These are phyloP conservation scores for Apogon hyalosoma DNA, from an alignment of 2,797 vertebrate species.

Conservation along the genomic window DNA sequence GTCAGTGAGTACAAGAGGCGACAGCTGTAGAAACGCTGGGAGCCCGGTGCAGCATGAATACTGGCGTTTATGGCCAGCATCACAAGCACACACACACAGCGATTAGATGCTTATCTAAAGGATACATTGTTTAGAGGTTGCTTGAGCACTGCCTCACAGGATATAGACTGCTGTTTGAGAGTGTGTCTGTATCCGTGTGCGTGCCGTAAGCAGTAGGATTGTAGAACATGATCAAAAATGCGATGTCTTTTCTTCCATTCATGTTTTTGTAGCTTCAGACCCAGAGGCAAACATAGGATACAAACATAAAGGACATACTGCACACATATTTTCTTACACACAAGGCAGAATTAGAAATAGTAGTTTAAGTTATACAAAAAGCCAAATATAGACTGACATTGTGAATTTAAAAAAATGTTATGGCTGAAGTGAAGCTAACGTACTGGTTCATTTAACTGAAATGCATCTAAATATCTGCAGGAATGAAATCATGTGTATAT, in stretches of 20 bases:
- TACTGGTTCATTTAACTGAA: too few species aligned
- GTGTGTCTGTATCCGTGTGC: constrained; percentile 55
- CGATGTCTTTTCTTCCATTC: constrained; percentile 17
- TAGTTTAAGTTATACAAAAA: too few species aligned
- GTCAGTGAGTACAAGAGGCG: constrained; percentile 78
- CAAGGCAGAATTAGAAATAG: too few species aligned
- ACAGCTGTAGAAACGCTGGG: constrained; percentile 81
- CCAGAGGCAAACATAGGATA: not conserved
- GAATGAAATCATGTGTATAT: too few species aligned
- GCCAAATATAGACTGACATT: too few species aligned
- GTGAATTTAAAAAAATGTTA: too few species aligned
- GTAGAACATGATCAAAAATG: constrained; percentile 41
- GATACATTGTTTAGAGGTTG: constrained; percentile 81
- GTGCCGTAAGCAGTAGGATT: constrained; percentile 18
- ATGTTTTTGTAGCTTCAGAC: constrained; percentile 19
- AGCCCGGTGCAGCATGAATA: constrained; percentile 76
- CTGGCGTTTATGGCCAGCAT: constrained; percentile 71
- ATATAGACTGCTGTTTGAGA: constrained; percentile 69
- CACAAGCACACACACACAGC: constrained; percentile 33
- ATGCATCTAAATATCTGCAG: too few species aligned
- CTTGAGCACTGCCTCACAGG: constrained; percentile 67
- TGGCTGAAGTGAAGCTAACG: too few species aligned
- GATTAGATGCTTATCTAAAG: constrained; percentile 78
- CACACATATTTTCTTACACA: too few species aligned
- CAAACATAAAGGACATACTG: too few species aligned